Evolutionary conservation across 2,888 invertebrate species (phyloP).

Genomic region (Coleophora deauratella): DNA sequence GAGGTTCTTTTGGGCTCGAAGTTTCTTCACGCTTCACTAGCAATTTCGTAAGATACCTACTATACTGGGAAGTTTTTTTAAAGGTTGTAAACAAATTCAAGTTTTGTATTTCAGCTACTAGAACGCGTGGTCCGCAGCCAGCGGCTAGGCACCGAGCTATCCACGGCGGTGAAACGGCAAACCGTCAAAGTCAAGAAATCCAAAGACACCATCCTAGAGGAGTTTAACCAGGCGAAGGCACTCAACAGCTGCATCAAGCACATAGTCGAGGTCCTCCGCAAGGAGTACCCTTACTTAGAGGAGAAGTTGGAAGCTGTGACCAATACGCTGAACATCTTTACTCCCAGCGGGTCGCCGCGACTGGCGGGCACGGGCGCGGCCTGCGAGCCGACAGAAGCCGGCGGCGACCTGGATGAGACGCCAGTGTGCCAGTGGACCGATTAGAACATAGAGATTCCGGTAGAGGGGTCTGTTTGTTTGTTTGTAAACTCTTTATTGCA

Average conservation of each 20-base stretch:
- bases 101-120: constrained; percentile 43
- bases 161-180: constrained; percentile 59
- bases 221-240: constrained; percentile 72
- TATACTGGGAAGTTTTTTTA: no score
- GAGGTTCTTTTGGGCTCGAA: no score
- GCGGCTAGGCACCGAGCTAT: constrained; percentile 77
- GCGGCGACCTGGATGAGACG: constrained; percentile 32
- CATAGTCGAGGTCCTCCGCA: constrained; percentile 68
- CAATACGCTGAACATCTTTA: constrained; percentile 64
- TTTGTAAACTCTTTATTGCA: no score
- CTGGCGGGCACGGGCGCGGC: constrained; percentile 25
- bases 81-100: no score
- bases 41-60: no score
- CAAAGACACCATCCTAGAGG: constrained; percentile 63
- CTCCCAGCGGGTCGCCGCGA: constrained; percentile 39
- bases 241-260: constrained; percentile 74
- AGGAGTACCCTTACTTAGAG: constrained; percentile 76
- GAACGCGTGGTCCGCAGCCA: constrained; percentile 80
- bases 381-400: neutral
- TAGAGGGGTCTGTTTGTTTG: no score
- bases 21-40: no score
- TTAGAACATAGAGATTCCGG: no score
- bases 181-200: constrained; percentile 48
- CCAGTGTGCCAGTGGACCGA: constrained; percentile 23
- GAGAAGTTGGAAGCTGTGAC: constrained; percentile 48